Conservation (phyloP, 1,140 invertebrate genomes). For the Cataglyphis hispanica region DNA sequence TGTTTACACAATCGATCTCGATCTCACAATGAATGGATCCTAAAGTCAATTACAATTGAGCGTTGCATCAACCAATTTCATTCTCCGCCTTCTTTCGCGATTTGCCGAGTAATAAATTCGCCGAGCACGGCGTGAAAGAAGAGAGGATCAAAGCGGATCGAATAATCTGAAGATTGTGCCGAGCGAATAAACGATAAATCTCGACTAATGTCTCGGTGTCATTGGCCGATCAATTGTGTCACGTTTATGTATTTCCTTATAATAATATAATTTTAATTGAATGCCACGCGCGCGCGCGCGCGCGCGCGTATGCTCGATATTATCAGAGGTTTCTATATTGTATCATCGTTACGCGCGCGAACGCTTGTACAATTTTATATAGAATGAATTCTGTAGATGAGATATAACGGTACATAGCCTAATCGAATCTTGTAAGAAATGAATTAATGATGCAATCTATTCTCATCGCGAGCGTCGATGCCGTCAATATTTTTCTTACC, state of each 20-base stretch:
- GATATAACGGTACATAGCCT: constrained; percentile 23
- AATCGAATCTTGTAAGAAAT: constrained; percentile 46
- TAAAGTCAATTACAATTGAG: constrained; percentile 68
- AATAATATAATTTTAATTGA: constrained; percentile 36
- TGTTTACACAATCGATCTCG: constrained; percentile 71
- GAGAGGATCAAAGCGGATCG: constrained; percentile 3
- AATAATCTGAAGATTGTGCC: not conserved
- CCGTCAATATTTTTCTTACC: constrained; percentile 19
- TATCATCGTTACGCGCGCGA: not conserved
- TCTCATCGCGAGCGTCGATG: constrained; percentile 30
- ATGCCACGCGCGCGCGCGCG: not conserved
- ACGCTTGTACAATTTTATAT: not conserved
- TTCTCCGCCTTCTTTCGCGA: constrained; percentile 48
- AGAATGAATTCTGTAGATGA: not conserved
- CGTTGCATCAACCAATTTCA: constrained; percentile 14
- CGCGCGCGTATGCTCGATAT: not conserved
- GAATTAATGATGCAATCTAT: constrained; percentile 41
- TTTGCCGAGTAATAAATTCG: constrained; percentile 65
- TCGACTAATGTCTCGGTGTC: constrained; percentile 27
- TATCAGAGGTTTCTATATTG: not conserved
- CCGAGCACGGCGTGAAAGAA: not conserved
- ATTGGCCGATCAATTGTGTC: constrained; percentile 28
- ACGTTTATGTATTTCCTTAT: constrained; percentile 21
- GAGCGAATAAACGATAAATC: constrained; percentile 29
- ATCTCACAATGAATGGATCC: constrained; percentile 69